Conservation (phyloP, 53 echinoderm and acorn worm species). For the Paelopatides confundens region DNA sequence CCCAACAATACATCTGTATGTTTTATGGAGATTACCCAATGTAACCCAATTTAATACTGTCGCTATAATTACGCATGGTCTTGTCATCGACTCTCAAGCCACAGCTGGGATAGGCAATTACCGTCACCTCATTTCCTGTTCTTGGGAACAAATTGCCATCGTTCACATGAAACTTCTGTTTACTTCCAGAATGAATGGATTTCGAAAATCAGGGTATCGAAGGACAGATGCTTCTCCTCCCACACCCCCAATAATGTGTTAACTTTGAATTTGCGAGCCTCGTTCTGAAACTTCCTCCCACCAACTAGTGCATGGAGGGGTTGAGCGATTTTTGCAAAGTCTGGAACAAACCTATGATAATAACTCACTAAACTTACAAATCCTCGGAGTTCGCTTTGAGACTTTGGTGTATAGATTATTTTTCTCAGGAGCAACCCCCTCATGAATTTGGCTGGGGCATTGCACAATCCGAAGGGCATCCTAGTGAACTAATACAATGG, state of each 20-base stretch:
- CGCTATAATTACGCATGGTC: constrained; percentile 51
- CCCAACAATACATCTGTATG: constrained; percentile 49
- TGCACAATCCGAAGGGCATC: constrained; percentile 75
- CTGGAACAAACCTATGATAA: constrained; percentile 58
- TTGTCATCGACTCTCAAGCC: constrained; percentile 47
- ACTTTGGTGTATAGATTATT: constrained; percentile 30
- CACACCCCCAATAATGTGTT: too few species aligned
- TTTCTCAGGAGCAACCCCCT: constrained; percentile 58
- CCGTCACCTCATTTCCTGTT: constrained; percentile 40
- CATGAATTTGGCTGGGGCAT: constrained; percentile 79
- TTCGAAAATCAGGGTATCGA: constrained; percentile 30
- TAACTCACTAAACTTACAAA: constrained; percentile 66
- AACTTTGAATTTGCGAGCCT: too few species aligned
- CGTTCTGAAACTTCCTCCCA: constrained; percentile 45
- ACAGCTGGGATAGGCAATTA: constrained; percentile 61
- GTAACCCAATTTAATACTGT: constrained; percentile 51
- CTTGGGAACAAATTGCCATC: constrained; percentile 33
- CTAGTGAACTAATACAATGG: constrained; percentile 72
- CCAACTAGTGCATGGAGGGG: constrained; percentile 65
- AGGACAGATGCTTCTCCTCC: constrained; percentile 1
- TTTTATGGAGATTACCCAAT: constrained; percentile 51
- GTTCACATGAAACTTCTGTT: background rate
- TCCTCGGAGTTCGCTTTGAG: constrained; percentile 45
- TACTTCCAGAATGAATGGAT: constrained; percentile 15
- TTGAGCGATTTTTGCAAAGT: constrained; percentile 59